phyloP scores from a whole-genome alignment of 2,797 vertebrate species.

The Masticophis lateralis region DNA sequence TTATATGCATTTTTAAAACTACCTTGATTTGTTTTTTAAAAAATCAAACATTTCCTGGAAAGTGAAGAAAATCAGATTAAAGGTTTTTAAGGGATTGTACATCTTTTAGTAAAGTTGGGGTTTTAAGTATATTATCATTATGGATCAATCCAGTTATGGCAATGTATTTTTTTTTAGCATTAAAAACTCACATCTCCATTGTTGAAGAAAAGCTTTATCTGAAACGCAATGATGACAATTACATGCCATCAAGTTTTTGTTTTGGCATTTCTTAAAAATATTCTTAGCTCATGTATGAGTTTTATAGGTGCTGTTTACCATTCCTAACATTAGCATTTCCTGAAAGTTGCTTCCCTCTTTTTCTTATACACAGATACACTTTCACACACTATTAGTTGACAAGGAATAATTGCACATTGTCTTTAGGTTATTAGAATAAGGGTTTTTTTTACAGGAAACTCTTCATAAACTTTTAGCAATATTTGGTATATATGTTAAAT shows the following conservation, averaged over 20 bases:
- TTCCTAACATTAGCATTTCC: background rate
- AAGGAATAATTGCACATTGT: too few species aligned
- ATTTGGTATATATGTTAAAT: background rate
- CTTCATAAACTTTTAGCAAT: background rate
- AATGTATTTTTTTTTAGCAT: background rate
- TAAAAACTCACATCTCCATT: background rate
- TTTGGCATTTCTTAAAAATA: background rate
- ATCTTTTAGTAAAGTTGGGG: background rate
- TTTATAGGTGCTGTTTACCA: background rate
- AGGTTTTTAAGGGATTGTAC: background rate
- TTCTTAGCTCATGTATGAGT: background rate
- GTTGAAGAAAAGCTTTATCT: background rate
- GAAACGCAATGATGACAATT: background rate
- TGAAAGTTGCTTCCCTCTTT: too few species aligned
- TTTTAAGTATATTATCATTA: background rate
- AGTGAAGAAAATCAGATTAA: background rate
- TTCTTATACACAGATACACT: too few species aligned
- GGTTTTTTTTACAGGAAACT: too few species aligned
- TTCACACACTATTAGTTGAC: too few species aligned
- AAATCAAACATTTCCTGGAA: background rate
- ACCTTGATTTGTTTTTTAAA: background rate
- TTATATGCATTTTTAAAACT: conserved; percentile 40
- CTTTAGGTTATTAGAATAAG: too few species aligned
- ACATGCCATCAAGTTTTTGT: background rate
- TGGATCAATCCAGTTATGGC: background rate